Conservation (phyloP, 2,888 invertebrate genomes). For the Pyrgus malvae region DNA sequence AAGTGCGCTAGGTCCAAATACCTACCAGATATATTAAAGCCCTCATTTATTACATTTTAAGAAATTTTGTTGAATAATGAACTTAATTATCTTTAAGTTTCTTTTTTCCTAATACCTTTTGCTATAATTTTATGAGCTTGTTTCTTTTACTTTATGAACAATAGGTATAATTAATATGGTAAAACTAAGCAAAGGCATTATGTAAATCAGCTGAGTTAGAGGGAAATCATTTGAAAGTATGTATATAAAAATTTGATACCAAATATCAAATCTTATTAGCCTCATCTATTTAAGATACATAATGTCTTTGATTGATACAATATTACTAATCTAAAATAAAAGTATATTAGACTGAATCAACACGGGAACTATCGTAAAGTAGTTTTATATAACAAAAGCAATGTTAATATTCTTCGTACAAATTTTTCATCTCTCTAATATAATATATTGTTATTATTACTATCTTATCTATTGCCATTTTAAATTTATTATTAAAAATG, state of each 20-base stretch:
- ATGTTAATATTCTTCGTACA: conserved; percentile 70
- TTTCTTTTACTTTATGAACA: too few relatives aligned
- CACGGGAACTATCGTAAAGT: conserved; percentile 28
- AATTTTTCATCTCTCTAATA: conserved; percentile 62
- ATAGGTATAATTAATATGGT: too few relatives aligned
- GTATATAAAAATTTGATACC: too few relatives aligned
- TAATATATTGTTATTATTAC: conserved; percentile 57
- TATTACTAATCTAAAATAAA: background rate
- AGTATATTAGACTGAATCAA: conserved; percentile 25
- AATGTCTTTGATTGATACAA: background rate
- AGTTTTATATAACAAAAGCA: conserved; percentile 49
- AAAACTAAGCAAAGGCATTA: too few relatives aligned
- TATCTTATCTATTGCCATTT: conserved; percentile 30
- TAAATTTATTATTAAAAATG: conserved; percentile 11
- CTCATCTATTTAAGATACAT: background rate
- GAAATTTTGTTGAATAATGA: too few relatives aligned
- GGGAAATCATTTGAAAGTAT: too few relatives aligned
- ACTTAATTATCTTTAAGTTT: too few relatives aligned
- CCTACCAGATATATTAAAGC: background rate
- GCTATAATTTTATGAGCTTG: too few relatives aligned
- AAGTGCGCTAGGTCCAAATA: conserved; percentile 28
- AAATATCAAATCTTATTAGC: too few relatives aligned
- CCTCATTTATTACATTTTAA: background rate
- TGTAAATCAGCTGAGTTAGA: too few relatives aligned
- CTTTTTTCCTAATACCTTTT: too few relatives aligned